Evolutionary conservation across 2,113 vertebrate genomes (phyloP).

Genomic region (Toxotes chatareus): DNA sequence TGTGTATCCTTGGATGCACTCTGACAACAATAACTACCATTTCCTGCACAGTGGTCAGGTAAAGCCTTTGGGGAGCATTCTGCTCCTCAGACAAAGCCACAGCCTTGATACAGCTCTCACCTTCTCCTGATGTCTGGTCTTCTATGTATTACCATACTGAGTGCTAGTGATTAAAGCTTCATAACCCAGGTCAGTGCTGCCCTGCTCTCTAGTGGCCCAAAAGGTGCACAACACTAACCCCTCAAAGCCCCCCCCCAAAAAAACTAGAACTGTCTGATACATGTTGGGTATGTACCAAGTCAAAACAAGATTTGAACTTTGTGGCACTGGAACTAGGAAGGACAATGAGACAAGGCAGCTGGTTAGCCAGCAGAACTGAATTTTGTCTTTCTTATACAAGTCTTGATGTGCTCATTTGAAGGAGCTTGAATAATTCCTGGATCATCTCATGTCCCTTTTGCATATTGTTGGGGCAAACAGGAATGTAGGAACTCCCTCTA

Average conservation of each 20-base stretch:
- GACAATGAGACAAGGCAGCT: not conserved
- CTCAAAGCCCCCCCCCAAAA: not conserved
- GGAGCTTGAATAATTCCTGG: not conserved
- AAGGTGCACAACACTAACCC: not conserved
- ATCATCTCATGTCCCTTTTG: not conserved
- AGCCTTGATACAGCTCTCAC: not conserved
- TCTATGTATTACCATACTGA: not conserved
- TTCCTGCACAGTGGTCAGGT: not conserved
- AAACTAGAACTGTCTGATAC: not conserved
- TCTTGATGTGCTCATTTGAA: not conserved
- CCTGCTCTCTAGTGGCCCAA: not conserved
- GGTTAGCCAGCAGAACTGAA: not conserved
- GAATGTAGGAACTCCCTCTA: not conserved
- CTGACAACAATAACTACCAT: not conserved
- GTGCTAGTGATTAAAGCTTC: no score
- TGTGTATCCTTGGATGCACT: not conserved
- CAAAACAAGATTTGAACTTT: not conserved
- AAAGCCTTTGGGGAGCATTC: not conserved
- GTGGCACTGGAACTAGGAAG: not conserved
- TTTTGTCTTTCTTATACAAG: not conserved
- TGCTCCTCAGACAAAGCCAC: not conserved
- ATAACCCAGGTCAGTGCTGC: not conserved
- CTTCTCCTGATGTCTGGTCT: not conserved
- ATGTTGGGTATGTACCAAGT: not conserved
- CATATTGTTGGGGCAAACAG: not conserved